Base-by-base conservation (phyloP, 2,888 invertebrate species). In the Smittia sp. region DNA sequence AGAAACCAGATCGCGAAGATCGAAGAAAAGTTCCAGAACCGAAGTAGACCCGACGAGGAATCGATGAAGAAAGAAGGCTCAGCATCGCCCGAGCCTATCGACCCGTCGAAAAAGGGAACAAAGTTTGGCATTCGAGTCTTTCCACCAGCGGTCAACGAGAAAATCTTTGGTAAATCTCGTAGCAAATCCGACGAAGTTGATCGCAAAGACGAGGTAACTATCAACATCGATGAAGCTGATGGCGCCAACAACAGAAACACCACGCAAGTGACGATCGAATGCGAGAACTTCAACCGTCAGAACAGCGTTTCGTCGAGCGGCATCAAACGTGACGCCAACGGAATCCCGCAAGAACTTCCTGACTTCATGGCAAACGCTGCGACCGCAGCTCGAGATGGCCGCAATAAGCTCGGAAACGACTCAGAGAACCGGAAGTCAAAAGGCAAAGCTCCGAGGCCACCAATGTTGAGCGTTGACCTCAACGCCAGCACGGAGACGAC, bases 291-390 rank as follows among this genome's bases (percentile, higher is more conserved):
- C 75, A 79, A 81, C 58, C 82, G 86, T 77, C 81, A 83, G 46
- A 79, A 78, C 72, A 85, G 85, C 76, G 77, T 86, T 0, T 86
- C 85, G 77, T 85, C 85, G 46, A 86, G 87, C 74, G 87, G 87
- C 39, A 87, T 88, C 25, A 86, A 85, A 78, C 79, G 88, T 76
- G 85, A 86, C 77, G 82, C 85, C 76, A 84, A 87, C 77, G 85
- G 88, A 32, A 86, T 90, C 77, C 90, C 90, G 66, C 86, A 89
- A 78, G 90, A 90, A 78, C 84, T 90, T 76, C 90, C 90, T 1
- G 86, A 86, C 74, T 89, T 89, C 76, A 90, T 91, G 83, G 82
- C 89, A 75, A 88, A 90, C 72, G 91, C 91, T 0, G 91, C 90
- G 0, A 86, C 87, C 79, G 89, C 88, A 1, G 91, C 90, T 0